phyloP scores from a whole-genome alignment of 2,797 vertebrate genomes.

The Hemibagrus guttatus region DNA sequence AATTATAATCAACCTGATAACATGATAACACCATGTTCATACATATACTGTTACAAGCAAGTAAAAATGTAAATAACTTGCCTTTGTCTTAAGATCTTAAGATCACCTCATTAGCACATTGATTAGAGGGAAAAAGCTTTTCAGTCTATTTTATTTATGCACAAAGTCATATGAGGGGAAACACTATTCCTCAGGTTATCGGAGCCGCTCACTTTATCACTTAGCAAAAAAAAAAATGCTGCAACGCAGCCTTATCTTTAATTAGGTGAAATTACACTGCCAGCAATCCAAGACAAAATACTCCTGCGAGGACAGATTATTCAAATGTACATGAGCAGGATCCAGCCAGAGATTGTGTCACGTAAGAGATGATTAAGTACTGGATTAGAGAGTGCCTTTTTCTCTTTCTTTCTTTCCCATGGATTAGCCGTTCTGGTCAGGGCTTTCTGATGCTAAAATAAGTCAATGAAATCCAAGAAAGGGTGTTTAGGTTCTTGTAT shows the following conservation, averaged over 20 bases:
- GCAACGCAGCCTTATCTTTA: constrained; percentile 55
- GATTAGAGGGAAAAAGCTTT: constrained; percentile 30
- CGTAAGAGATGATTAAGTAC: constrained; percentile 46
- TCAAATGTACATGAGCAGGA: constrained; percentile 43
- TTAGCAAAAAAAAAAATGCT: constrained; percentile 43
- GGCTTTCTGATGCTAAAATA: constrained; percentile 15
- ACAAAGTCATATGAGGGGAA: constrained; percentile 26
- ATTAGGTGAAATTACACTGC: constrained; percentile 62
- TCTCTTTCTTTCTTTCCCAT: constrained; percentile 10
- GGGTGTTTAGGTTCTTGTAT: not conserved
- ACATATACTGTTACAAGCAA: constrained; percentile 10
- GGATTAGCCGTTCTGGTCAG: constrained; percentile 27
- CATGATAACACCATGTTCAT: not conserved
- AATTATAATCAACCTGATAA: not conserved
- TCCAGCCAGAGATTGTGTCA: constrained; percentile 29
- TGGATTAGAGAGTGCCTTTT: constrained; percentile 12
- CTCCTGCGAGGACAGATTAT: constrained; percentile 37
- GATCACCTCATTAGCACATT: constrained; percentile 30
- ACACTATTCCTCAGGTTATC: constrained; percentile 54
- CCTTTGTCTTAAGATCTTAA: constrained; percentile 29
- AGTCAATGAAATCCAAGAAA: constrained; percentile 20
- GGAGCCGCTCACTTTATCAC: constrained; percentile 36
- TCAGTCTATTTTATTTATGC: constrained; percentile 24
- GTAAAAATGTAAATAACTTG: not conserved
- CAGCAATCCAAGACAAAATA: constrained; percentile 50